A percentile compares a stretch with the other conserved stretches of the same genome.
These are phyloP conservation scores for Pseudomyrmex dendroicus DNA, from an alignment of 1,140 invertebrate species.

Conservation along the genomic window DNA sequence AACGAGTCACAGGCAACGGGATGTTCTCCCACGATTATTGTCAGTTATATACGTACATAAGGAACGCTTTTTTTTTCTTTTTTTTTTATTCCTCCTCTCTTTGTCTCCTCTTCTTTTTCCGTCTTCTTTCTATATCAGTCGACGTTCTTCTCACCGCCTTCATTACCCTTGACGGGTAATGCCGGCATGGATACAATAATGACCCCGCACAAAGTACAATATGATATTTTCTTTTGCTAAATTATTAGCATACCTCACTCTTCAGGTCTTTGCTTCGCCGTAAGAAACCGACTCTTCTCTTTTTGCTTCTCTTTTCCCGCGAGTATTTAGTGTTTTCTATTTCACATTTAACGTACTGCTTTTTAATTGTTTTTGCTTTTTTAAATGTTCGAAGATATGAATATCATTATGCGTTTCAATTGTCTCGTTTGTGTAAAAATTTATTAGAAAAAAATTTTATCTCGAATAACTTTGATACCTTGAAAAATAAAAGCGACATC, in stretches of 20 bases:
- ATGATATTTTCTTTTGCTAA: constrained; percentile 75
- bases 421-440: not conserved
- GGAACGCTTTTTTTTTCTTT: constrained; percentile 71
- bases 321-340: not conserved
- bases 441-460: not conserved
- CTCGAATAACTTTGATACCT: not conserved
- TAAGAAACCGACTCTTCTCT: constrained; percentile 20
- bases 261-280: constrained; percentile 56
- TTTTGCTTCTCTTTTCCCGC: not conserved
- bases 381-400: not conserved
- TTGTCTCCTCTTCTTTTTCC: constrained; percentile 30
- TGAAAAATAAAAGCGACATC: not conserved
- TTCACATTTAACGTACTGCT: constrained; percentile 15
- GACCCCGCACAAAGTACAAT: constrained; percentile 70
- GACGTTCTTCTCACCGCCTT: constrained; percentile 60
- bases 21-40: constrained; percentile 74
- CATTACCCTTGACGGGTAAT: constrained; percentile 68
- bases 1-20: constrained; percentile 69
- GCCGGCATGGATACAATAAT: constrained; percentile 75
- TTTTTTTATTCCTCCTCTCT: constrained; percentile 67
- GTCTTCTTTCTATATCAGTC: constrained; percentile 61
- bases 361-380: constrained; percentile 18
- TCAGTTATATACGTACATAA: constrained; percentile 63
- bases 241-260: constrained; percentile 69
- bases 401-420: constrained; percentile 4